Conservation (phyloP, 2,888 invertebrate genomes). For the Apodemia zela region DNA sequence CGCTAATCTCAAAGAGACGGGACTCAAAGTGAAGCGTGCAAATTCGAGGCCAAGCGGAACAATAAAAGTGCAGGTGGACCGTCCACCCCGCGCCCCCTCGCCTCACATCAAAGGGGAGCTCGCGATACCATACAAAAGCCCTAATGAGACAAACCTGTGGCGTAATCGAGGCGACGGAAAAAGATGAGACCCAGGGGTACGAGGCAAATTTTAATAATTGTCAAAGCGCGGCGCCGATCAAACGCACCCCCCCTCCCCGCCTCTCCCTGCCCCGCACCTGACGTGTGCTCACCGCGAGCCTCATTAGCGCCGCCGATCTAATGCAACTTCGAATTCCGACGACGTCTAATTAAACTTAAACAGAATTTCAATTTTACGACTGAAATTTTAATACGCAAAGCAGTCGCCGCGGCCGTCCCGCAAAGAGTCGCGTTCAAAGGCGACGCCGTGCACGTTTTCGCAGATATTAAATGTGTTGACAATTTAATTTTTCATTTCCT, state of each 20-base stretch:
- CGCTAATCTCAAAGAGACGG: constrained; percentile 67
- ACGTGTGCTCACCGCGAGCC: constrained; percentile 73
- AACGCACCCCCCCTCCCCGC: constrained; percentile 48
- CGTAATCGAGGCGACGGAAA: constrained; percentile 79
- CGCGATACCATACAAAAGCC: constrained; percentile 78
- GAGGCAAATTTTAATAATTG: constrained; percentile 82
- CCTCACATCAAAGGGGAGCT: constrained; percentile 70
- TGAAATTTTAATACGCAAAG: constrained; percentile 77
- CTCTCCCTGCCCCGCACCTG: constrained; percentile 48
- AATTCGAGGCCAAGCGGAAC: constrained; percentile 69
- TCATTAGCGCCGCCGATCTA: constrained; percentile 77
- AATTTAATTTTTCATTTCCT: constrained; percentile 81
- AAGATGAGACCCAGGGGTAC: constrained; percentile 79
- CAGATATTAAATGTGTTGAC: constrained; percentile 81
- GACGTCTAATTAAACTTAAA: constrained; percentile 76
- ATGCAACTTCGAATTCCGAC: constrained; percentile 73
- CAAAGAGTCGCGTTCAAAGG: constrained; percentile 74
- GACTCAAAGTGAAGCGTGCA: constrained; percentile 74
- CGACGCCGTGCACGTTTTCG: constrained; percentile 78
- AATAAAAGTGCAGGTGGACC: constrained; percentile 79
- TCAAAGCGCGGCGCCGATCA: constrained; percentile 81
- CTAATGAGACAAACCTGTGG: constrained; percentile 80
- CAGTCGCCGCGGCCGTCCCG: constrained; percentile 63
- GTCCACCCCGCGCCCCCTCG: constrained; percentile 53
- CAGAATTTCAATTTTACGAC: constrained; percentile 76